phyloP scores from a whole-genome alignment of 1,140 invertebrate species.

The Leptinotarsa texana region DNA sequence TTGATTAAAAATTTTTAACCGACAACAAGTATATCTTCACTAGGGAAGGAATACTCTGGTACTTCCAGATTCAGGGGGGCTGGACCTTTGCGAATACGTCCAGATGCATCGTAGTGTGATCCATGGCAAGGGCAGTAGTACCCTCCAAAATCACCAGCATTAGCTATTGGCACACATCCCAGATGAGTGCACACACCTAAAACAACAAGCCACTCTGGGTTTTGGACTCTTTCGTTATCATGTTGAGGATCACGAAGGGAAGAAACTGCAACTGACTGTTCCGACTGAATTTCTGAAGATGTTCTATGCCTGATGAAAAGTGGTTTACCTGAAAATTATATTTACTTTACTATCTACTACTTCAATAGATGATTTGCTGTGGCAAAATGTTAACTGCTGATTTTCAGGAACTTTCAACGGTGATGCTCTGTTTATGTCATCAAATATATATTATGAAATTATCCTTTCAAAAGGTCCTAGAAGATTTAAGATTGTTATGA shows the following conservation, averaged over 20 bases:
- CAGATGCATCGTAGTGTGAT: slow-evolving; percentile 97
- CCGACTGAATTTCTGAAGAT: slow-evolving; percentile 77
- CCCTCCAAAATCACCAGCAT: slow-evolving; percentile 90
- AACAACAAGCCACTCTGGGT: slow-evolving; percentile 91
- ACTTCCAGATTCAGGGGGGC: slow-evolving; percentile 97
- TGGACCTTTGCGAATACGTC: slow-evolving; percentile 96
- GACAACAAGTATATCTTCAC: slow-evolving; percentile 76
- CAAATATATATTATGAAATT: not conserved
- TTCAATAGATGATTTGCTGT: no score
- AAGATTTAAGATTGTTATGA: not conserved
- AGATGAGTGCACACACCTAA: slow-evolving; percentile 98
- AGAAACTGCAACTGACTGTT: slow-evolving; percentile 73
- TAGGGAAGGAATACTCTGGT: slow-evolving; percentile 79
- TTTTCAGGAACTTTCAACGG: not conserved
- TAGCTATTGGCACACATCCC: slow-evolving; percentile 94
- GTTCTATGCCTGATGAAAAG: slow-evolving; percentile 94
- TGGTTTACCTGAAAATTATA: slow-evolving; percentile 69
- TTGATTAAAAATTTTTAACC: slow-evolving; percentile 63
- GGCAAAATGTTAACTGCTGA: not conserved
- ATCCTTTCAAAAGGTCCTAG: not conserved
- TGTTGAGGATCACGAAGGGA: slow-evolving; percentile 85
- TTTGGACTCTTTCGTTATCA: slow-evolving; percentile 79
- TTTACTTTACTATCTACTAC: no score
- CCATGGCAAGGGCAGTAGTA: slow-evolving; percentile 99
- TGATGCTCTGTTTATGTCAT: not conserved